A percentile compares a stretch with the other conserved stretches of the same genome.
phyloP scores from a whole-genome alignment of 2,113 vertebrate genomes.

The Hypanus sabinus region DNA sequence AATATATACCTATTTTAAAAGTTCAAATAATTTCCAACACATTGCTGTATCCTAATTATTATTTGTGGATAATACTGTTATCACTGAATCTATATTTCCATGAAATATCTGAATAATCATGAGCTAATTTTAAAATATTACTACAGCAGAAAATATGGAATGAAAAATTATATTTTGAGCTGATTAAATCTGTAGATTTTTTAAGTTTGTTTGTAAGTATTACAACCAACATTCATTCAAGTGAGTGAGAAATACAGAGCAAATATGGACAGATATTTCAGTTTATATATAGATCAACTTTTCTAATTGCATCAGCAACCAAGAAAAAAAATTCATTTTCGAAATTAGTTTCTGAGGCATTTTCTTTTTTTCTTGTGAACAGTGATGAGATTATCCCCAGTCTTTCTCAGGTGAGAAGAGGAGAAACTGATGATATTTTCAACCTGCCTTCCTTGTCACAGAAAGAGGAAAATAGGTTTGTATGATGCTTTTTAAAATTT shows the following conservation, averaged over 20 bases:
- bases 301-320: not conserved
- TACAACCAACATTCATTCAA: not conserved
- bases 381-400: slow-evolving; percentile 74
- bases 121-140: not conserved
- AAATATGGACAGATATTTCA: not conserved
- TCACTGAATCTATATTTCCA: not conserved
- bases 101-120: not conserved
- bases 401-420: slow-evolving; percentile 69
- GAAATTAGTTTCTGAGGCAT: not conserved
- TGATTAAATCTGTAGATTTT: not conserved
- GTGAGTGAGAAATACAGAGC: not conserved
- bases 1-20: not conserved
- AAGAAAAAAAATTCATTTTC: not conserved
- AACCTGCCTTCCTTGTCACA: slow-evolving; percentile 71
- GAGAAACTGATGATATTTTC: slow-evolving; percentile 77
- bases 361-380: slow-evolving; percentile 38
- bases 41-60: not conserved
- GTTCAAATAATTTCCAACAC: not conserved
- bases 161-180: not conserved
- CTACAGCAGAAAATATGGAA: not conserved
- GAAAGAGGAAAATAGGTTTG: slow-evolving; percentile 70
- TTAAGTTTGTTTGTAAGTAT: not conserved
- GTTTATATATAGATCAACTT: not conserved
- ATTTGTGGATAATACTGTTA: not conserved
- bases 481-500: not conserved